Evolutionary conservation across 1,140 invertebrate genomes (phyloP).

Genomic region (Batillaria attramentaria): DNA sequence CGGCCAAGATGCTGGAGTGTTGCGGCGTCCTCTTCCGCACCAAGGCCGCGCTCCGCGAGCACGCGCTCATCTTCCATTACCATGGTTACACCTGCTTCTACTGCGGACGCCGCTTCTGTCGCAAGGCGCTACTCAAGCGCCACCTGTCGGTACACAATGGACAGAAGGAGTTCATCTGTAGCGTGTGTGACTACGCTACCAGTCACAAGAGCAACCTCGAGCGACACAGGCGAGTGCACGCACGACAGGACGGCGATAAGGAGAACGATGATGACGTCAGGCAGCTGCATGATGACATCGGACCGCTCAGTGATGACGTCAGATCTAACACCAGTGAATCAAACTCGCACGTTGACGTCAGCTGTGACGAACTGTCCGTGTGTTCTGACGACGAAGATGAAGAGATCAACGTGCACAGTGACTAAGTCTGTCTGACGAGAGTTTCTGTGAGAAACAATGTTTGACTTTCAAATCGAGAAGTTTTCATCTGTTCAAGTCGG

Average conservation of each 20-base stretch:
- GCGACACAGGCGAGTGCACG: conserved; percentile 70
- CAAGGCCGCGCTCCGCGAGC: conserved; percentile 71
- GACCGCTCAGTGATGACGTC: conserved; percentile 25
- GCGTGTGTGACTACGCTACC: conserved; percentile 72
- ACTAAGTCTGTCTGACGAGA: conserved; percentile 16
- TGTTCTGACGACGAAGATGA: conserved; percentile 48
- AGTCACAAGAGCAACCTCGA: conserved; percentile 74
- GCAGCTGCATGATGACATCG: background rate
- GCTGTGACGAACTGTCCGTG: conserved; percentile 43
- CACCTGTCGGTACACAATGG: conserved; percentile 73
- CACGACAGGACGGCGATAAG: conserved; percentile 48
- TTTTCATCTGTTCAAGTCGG: too few relatives aligned
- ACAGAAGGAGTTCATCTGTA: conserved; percentile 71
- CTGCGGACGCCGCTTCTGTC: conserved; percentile 71
- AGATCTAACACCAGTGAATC: conserved; percentile 20
- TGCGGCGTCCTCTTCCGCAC: conserved; percentile 70
- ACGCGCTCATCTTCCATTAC: conserved; percentile 70
- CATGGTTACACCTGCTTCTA: conserved; percentile 71
- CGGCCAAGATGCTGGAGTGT: conserved; percentile 69
- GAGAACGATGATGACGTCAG: conserved; percentile 34
- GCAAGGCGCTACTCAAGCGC: conserved; percentile 73
- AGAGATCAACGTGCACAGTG: conserved; percentile 49
- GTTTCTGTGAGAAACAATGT: too few relatives aligned
- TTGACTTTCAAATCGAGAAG: too few relatives aligned
- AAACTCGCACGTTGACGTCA: conserved; percentile 19